phyloP scores from a whole-genome alignment of 2,888 invertebrate species.

The Adineta ricciae region DNA sequence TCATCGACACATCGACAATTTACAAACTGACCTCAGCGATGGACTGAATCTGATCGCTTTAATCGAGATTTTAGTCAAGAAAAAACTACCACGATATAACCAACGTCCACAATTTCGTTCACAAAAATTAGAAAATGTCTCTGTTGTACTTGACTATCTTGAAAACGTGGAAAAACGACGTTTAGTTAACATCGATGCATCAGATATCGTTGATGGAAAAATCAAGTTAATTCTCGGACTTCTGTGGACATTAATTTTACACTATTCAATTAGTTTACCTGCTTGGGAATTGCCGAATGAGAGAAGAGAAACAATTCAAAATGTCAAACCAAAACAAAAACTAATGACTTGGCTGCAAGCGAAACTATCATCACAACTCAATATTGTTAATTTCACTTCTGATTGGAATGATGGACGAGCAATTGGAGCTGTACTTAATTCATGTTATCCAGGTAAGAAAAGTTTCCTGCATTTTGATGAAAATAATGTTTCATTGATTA shows the following conservation, averaged over 20 bases:
- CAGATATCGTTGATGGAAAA: slow-evolving; percentile 78
- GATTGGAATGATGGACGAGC: slow-evolving; percentile 83
- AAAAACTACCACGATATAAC: slow-evolving; percentile 69
- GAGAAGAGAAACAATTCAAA: slow-evolving; percentile 40
- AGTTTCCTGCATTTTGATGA: too few species aligned
- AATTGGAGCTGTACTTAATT: slow-evolving; percentile 76
- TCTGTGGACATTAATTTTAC: slow-evolving; percentile 84
- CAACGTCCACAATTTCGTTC: slow-evolving; percentile 74
- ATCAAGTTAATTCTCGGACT: slow-evolving; percentile 78
- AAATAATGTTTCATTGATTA: slow-evolving; percentile 37
- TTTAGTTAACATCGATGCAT: slow-evolving; percentile 80
- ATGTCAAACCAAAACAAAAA: slow-evolving; percentile 53
- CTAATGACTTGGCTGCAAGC: slow-evolving; percentile 78
- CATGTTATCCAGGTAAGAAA: slow-evolving; percentile 65
- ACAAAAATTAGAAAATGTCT: slow-evolving; percentile 83
- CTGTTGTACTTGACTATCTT: slow-evolving; percentile 72
- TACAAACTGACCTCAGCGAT: slow-evolving; percentile 74
- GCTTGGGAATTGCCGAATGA: slow-evolving; percentile 74
- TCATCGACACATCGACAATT: slow-evolving; percentile 64
- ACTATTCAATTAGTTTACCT: slow-evolving; percentile 82
- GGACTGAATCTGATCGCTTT: slow-evolving; percentile 60
- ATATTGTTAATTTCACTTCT: slow-evolving; percentile 73
- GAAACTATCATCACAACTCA: slow-evolving; percentile 65
- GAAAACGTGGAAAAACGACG: slow-evolving; percentile 72
- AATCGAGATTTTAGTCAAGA: slow-evolving; percentile 69